phyloP scores from a whole-genome alignment of 2,113 vertebrate genomes.

The Sapayoa aenigma region DNA sequence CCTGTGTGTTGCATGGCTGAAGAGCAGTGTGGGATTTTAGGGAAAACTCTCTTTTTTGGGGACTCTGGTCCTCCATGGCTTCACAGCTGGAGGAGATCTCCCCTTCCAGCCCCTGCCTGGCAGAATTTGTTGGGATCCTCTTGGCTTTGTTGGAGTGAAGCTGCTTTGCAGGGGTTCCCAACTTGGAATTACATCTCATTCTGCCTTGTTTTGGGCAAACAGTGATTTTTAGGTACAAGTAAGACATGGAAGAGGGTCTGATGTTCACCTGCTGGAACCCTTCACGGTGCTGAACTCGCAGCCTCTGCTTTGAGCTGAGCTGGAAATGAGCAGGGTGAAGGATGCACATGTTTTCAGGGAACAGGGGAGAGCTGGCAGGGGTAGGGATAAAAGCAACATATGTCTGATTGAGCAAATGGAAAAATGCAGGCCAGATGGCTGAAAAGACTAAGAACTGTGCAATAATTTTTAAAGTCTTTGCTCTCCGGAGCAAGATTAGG shows the following conservation, averaged over 20 bases:
- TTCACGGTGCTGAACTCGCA: accelerated
- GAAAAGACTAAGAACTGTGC: not conserved
- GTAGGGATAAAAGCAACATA: conserved; percentile 25
- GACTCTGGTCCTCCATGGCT: not conserved
- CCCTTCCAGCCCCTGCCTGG: not conserved
- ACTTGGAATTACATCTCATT: not conserved
- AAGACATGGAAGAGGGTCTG: not conserved
- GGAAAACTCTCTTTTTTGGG: not conserved
- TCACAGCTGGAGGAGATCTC: not conserved
- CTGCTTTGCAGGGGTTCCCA: not conserved
- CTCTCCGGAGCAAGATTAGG: conserved; percentile 4
- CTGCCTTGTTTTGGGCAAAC: not conserved
- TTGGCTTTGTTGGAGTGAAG: accelerated
- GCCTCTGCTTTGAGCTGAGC: not conserved
- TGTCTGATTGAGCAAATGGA: not conserved
- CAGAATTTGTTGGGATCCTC: not conserved
- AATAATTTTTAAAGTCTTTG: not conserved
- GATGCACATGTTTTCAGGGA: not conserved
- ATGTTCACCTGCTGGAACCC: not conserved
- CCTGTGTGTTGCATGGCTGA: not conserved
- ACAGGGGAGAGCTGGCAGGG: conserved; percentile 1
- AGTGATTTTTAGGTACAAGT: not conserved
- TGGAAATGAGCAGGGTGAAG: not conserved
- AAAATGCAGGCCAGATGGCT: conserved; percentile 67
- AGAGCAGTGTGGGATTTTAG: not conserved